These are phyloP conservation scores for Nomada lathburiana DNA, from an alignment of 2,888 invertebrate genomes.

Conservation along the genomic window DNA sequence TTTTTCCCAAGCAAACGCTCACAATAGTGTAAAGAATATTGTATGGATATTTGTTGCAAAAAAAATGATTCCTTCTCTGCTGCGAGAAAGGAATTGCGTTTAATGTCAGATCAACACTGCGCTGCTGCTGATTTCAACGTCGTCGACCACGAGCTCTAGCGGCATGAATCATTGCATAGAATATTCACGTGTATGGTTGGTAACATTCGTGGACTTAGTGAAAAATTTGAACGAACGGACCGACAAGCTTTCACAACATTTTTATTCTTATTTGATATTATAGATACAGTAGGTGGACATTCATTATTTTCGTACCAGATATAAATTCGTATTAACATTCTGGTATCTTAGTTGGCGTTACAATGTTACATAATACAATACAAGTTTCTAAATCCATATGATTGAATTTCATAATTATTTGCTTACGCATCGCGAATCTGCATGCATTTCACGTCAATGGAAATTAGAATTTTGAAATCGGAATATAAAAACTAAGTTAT, in stretches of 20 bases:
- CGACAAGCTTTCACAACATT: background rate
- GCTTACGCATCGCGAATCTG: background rate
- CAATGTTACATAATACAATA: no score
- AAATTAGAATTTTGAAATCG: background rate
- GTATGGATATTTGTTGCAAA: slow-evolving; percentile 46
- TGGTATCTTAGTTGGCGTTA: background rate
- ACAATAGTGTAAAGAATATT: slow-evolving; percentile 16
- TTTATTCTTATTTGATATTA: background rate
- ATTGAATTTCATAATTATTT: background rate
- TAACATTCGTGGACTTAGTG: slow-evolving; percentile 2
- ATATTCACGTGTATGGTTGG: slow-evolving; percentile 40
- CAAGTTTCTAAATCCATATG: no score
- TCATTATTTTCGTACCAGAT: background rate
- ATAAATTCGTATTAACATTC: background rate
- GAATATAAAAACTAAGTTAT: background rate
- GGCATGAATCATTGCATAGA: slow-evolving; percentile 54
- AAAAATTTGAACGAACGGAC: background rate
- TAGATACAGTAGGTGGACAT: background rate
- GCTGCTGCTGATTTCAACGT: slow-evolving; percentile 57
- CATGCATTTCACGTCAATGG: background rate
- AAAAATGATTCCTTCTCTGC: slow-evolving; percentile 14
- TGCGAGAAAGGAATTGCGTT: slow-evolving; percentile 41
- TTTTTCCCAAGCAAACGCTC: background rate
- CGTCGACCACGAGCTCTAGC: slow-evolving; percentile 58
- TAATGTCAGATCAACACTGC: slow-evolving; percentile 62